phyloP scores from a whole-genome alignment of 2,113 vertebrate species.

The Carollia perspicillata region DNA sequence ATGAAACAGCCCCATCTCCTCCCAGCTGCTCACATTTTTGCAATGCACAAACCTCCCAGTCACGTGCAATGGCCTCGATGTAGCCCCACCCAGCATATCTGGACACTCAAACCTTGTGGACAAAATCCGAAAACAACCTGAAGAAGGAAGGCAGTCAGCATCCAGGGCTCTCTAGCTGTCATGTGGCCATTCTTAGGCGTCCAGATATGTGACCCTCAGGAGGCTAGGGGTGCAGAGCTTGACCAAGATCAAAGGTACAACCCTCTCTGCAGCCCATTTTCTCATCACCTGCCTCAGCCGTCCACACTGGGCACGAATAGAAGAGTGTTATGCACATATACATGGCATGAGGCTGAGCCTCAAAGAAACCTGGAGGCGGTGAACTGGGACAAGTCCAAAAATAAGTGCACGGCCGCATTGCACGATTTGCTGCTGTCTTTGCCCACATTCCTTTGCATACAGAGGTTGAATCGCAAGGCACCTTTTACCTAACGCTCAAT shows the following conservation, averaged over 20 bases:
- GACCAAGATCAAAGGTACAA: neutral
- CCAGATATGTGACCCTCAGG: neutral
- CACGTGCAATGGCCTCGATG: neutral
- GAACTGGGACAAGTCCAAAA: neutral
- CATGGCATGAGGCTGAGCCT: neutral
- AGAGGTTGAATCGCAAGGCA: neutral
- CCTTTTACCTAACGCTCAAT: neutral
- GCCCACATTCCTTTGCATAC: neutral
- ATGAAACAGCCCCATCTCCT: neutral
- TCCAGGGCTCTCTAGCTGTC: neutral
- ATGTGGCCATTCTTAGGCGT: neutral
- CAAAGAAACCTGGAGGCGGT: slow-evolving; percentile 17
- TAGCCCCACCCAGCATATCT: neutral
- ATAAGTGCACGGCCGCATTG: neutral
- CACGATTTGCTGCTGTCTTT: neutral
- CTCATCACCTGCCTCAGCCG: neutral
- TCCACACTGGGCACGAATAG: neutral
- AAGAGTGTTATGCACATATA: neutral
- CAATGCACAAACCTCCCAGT: neutral
- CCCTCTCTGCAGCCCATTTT: neutral
- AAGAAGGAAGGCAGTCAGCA: neutral
- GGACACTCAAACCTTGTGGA: neutral
- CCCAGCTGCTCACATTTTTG: neutral
- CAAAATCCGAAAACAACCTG: neutral
- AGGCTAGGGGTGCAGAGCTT: rapidly evolving